Conservation (phyloP, 1,140 invertebrate genomes). For the Chironomus striatipennis region DNA sequence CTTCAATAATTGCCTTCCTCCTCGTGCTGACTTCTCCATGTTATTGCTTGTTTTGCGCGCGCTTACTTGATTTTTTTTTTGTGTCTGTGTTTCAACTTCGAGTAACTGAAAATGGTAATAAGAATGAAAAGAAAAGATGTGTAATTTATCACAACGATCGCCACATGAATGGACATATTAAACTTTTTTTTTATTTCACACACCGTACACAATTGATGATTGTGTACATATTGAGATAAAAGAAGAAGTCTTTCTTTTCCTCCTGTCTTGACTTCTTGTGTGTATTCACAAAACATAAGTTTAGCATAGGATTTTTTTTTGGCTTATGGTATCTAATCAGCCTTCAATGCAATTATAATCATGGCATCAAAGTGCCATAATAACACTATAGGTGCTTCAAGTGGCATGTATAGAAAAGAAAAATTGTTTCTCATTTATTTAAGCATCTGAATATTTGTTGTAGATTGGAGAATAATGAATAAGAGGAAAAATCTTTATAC, state of each 20-base stretch:
- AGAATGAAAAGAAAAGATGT: conserved; percentile 7
- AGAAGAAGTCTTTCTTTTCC: not conserved
- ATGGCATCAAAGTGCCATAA: conserved; percentile 1
- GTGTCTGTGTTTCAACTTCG: not conserved
- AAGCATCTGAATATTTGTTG: not conserved
- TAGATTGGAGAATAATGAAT: not conserved
- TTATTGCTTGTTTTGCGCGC: too few species aligned
- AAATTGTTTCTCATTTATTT: too few species aligned
- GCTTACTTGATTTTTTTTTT: not conserved
- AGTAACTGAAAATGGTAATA: not conserved
- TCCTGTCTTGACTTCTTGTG: too few species aligned
- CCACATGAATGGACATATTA: conserved; percentile 8
- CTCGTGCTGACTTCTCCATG: not conserved
- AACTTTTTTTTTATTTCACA: not conserved
- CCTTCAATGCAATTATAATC: conserved; percentile 2
- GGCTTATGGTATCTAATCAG: not conserved
- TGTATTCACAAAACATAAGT: too few species aligned
- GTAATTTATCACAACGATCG: not conserved
- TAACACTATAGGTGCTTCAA: not conserved
- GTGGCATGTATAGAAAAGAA: not conserved
- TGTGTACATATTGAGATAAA: conserved; percentile 5
- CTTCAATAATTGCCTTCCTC: conserved; percentile 21
- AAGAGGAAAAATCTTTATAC: not conserved
- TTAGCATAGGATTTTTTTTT: not conserved
- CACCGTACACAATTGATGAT: conserved; percentile 7